phyloP scores from a whole-genome alignment of 2,797 vertebrate genomes.

The Melanogrammus aeglefinus region DNA sequence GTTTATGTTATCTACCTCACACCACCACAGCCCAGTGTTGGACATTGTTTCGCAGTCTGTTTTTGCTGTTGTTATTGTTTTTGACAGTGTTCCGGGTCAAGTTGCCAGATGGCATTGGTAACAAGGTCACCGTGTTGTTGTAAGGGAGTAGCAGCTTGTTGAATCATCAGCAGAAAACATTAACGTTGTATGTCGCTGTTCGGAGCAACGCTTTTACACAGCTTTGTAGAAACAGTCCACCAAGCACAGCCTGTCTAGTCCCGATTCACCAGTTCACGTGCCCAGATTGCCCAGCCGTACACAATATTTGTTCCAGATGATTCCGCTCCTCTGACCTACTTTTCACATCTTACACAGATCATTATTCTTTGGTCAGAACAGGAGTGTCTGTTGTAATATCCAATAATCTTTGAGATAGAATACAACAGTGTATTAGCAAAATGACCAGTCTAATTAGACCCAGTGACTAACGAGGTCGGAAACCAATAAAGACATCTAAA shows the following conservation, averaged over 20 bases:
- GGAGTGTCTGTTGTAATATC: neutral
- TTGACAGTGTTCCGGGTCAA: conserved; percentile 6
- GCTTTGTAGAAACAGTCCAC: neutral
- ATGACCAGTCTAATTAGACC: neutral
- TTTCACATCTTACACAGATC: conserved; percentile 24
- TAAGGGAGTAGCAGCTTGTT: conserved; percentile 15
- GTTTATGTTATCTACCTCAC: too few relatives aligned
- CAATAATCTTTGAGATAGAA: neutral
- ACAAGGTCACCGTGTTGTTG: conserved; percentile 16
- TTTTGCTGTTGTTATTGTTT: conserved; percentile 16
- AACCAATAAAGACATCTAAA: neutral
- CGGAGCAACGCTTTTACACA: neutral
- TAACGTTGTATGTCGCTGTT: conserved; percentile 3
- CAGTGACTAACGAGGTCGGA: neutral
- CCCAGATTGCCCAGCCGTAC: conserved; percentile 16
- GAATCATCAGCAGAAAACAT: conserved; percentile 18
- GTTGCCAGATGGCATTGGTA: conserved; percentile 26
- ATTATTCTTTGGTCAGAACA: conserved; percentile 20
- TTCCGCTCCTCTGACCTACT: conserved; percentile 45
- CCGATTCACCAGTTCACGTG: conserved; percentile 21
- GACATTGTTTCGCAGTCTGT: neutral
- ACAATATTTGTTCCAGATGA: conserved; percentile 56
- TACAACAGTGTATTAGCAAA: neutral
- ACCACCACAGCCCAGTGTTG: too few relatives aligned
- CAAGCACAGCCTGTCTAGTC: conserved; percentile 20